Conservation (phyloP, 2,113 vertebrate species). For the Heterotilapia buettikoferi region DNA sequence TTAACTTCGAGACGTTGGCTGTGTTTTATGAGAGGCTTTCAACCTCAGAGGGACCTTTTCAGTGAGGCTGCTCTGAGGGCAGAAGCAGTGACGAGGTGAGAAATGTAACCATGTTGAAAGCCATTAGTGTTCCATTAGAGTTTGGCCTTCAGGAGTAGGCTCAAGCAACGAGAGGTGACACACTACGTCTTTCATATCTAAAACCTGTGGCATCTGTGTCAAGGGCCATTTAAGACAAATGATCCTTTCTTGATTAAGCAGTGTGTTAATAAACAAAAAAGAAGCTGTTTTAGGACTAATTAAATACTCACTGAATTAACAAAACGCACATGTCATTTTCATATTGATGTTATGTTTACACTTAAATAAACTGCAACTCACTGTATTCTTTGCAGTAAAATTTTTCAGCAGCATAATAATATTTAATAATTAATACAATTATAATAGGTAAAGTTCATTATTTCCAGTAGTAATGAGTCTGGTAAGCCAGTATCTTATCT, state of each 20-base stretch:
- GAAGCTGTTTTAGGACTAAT: neutral
- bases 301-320: neutral
- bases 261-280: neutral
- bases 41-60: constrained; percentile 5
- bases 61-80: neutral
- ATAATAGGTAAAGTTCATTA: rapidly evolving
- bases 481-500: rapidly evolving
- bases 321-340: rapidly evolving
- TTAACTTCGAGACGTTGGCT: neutral
- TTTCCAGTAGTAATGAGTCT: neutral
- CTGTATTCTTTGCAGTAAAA: neutral
- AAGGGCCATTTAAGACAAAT: neutral
- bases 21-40: constrained; percentile 39
- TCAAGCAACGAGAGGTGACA: neutral
- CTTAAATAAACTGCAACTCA: rapidly evolving
- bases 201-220: neutral
- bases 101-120: constrained; percentile 35
- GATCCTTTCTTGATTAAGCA: neutral
- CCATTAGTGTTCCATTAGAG: constrained; percentile 40
- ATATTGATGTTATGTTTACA: neutral
- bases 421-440: neutral
- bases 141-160: neutral
- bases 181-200: neutral
- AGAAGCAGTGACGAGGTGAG: constrained; percentile 21
- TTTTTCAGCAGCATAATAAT: neutral